phyloP scores from a whole-genome alignment of 2,888 invertebrate genomes.

The Camponotus fellah region DNA sequence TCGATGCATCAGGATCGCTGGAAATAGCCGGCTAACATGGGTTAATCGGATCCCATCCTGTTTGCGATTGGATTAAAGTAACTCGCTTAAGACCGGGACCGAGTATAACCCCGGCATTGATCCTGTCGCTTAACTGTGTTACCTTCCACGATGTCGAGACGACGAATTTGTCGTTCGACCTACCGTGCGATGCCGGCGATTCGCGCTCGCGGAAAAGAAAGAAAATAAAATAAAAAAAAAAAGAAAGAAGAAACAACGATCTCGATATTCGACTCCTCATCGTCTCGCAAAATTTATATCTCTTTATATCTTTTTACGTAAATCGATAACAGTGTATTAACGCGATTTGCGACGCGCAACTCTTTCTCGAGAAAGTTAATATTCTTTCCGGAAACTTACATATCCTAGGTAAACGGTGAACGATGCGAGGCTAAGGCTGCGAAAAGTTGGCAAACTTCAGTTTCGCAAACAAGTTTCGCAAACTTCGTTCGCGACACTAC shows the following conservation, averaged over 20 bases:
- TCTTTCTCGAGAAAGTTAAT: neutral
- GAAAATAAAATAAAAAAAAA: neutral
- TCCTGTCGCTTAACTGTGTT: constrained; percentile 72
- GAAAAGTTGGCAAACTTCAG: constrained; percentile 41
- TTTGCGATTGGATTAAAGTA: constrained; percentile 78
- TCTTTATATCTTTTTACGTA: neutral
- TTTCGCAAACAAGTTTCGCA: constrained; percentile 21
- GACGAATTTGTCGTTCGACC: constrained; percentile 63
- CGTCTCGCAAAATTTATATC: neutral
- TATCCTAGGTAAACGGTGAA: neutral
- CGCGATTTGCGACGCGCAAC: neutral
- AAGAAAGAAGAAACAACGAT: neutral
- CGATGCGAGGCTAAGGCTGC: constrained; percentile 2
- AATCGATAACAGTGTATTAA: neutral
- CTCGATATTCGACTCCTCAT: neutral
- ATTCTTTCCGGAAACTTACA: neutral
- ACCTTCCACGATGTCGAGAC: constrained; percentile 56
- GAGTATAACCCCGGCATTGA: constrained; percentile 75
- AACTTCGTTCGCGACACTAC: constrained; percentile 43
- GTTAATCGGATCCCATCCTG: constrained; percentile 77
- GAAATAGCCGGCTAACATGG: constrained; percentile 75
- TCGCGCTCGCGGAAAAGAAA: constrained; percentile 13
- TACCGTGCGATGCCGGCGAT: constrained; percentile 23
- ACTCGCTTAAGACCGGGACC: constrained; percentile 74
- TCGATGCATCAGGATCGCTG: constrained; percentile 66